Conservation (phyloP, 2,797 vertebrate genomes). For the Denticeps clupeoides region DNA sequence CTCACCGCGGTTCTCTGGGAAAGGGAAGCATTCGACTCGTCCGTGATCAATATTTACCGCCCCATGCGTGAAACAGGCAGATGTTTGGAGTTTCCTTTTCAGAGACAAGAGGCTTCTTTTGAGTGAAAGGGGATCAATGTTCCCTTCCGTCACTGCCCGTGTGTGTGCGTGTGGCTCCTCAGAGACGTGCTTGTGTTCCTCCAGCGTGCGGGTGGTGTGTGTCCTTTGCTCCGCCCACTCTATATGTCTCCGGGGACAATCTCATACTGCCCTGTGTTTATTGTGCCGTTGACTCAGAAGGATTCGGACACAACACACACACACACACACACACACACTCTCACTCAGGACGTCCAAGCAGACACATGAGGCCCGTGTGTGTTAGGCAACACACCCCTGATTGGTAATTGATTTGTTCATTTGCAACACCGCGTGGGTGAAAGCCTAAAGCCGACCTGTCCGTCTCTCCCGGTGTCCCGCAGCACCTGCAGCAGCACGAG, state of each 20-base stretch:
- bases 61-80: constrained; percentile 92
- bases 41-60: constrained; percentile 88
- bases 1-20: constrained; percentile 54
- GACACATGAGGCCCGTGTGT: constrained; percentile 46
- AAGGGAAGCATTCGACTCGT: constrained; percentile 72
- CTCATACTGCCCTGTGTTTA: constrained; percentile 40
- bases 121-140: constrained; percentile 83
- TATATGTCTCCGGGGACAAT: constrained; percentile 42
- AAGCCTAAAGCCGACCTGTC: constrained; percentile 30
- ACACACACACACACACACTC: constrained; percentile 44
- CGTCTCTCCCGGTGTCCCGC: constrained; percentile 24
- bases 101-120: constrained; percentile 62
- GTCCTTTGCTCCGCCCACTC: constrained; percentile 7
- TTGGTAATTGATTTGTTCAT: constrained; percentile 70
- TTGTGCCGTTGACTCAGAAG: constrained; percentile 46
- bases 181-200: constrained; percentile 53
- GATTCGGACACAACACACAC: constrained; percentile 42
- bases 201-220: constrained; percentile 12
- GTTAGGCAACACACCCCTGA: constrained; percentile 64
- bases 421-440: constrained; percentile 60
- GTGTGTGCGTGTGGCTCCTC: constrained; percentile 36
- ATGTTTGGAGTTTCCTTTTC: constrained; percentile 93
- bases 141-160: constrained; percentile 51
- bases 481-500: constrained; percentile 98
- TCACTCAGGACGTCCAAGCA: constrained; percentile 53